Base-by-base conservation (phyloP, 2,888 invertebrate species). In the Capitulum mitella region DNA sequence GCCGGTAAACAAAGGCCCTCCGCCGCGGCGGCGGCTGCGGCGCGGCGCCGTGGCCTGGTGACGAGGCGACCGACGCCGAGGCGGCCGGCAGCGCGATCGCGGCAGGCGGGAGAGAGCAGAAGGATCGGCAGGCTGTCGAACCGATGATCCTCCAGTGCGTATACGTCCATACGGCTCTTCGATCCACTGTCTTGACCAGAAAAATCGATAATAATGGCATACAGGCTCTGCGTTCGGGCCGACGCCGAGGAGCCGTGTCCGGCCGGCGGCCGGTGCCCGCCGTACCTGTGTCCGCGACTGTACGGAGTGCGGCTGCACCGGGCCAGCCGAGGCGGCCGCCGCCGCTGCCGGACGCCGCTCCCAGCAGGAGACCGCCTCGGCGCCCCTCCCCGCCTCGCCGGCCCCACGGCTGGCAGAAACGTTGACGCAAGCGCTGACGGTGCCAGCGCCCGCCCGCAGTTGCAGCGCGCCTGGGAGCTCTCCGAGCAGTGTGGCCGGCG, bases 271-370 rank as follows among this genome's bases (percentile, higher is more conserved):
- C 34, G 64, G 19, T 34, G 64, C 3, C 29, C 64, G 58, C 32
- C 19, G 34, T 64, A 3, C 34, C 64, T 29, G 34, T 64, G 64
- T 64, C 34, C 12, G 64, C 34, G 64, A 34, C 64, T 64, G 64
- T 64, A 64, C 64, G 64, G 64, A 64, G 64, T 32, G 61, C 61
- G 64, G 34, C 64, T 3, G 64, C 32, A 29, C 32, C 29, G 64
- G n/a, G 64, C 64, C 64, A 34, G 64, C 64, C 19, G 34, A 14
- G 5, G 64, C 34, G 34, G 64, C 16, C 12, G 51, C 6, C 43
- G 29, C 58, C 3, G 58, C 61, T 29, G 64, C 64, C 51, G 3
- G 19, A 32, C 32, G 58, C 58, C 10, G 58, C 12, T 10, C 58
- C n/a, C 51, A 51, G 51, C 51, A 22, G 51, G 51, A 22, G 51